Conservation (phyloP, 2,113 vertebrate species). For the Gnathonemus longibarbis region DNA sequence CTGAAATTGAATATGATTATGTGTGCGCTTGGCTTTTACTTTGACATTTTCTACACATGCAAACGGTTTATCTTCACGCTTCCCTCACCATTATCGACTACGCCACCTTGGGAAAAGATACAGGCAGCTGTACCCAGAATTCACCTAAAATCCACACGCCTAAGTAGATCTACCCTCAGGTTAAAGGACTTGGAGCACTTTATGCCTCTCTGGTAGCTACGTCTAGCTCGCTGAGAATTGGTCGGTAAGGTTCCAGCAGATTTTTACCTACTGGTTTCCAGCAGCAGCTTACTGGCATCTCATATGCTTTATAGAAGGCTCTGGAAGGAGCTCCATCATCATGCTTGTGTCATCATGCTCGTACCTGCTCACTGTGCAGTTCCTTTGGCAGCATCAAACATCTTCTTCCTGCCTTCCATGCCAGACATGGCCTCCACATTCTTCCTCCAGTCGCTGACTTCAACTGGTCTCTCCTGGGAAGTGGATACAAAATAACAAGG, state of each 20-base stretch:
- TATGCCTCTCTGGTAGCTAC: not conserved
- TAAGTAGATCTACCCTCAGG: not conserved
- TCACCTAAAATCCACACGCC: not conserved
- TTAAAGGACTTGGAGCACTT: not conserved
- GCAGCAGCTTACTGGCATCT: not conserved
- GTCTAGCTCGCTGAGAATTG: not conserved
- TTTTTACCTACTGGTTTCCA: not conserved
- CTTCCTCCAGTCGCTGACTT: conserved; percentile 93
- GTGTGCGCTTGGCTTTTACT: not conserved
- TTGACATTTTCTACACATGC: not conserved
- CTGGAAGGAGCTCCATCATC: not conserved
- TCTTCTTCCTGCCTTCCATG: conserved; percentile 96
- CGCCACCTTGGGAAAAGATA: not conserved
- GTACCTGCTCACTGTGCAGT: not conserved
- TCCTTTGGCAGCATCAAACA: conserved; percentile 59
- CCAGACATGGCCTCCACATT: conserved; percentile 89
- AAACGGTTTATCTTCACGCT: not conserved
- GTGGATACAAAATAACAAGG: not conserved
- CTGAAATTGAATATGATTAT: not conserved
- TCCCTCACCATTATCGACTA: not conserved
- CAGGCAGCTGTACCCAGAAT: not conserved
- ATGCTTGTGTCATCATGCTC: not conserved
- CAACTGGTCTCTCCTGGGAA: conserved; percentile 73
- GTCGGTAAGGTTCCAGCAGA: not conserved
- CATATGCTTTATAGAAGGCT: not conserved